A percentile compares a stretch with the other conserved stretches of the same genome.
Conservation (phyloP, 2,797 vertebrate species). For the Sebastolobus alascanus region DNA sequence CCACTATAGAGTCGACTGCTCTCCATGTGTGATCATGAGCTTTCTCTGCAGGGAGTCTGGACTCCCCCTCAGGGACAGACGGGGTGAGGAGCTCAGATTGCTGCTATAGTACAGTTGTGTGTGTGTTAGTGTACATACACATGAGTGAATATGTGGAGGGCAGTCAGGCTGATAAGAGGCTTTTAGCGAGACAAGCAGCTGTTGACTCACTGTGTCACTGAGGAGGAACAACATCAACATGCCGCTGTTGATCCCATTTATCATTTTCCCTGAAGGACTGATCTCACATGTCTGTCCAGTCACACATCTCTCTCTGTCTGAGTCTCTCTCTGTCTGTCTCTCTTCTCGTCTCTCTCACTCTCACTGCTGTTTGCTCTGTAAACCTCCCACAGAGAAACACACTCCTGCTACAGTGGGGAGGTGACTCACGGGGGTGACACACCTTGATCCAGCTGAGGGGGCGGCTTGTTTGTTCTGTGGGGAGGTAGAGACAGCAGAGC, state of each 20-base stretch:
- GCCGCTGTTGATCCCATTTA: slow-evolving; percentile 45
- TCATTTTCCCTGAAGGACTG: slow-evolving; percentile 42
- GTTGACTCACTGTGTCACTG: slow-evolving; percentile 39
- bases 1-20: background rate
- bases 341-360: background rate
- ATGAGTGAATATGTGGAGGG: slow-evolving; percentile 10
- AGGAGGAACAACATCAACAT: slow-evolving; percentile 34
- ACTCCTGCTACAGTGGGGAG: background rate
- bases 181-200: slow-evolving; percentile 30
- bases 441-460: slow-evolving; percentile 5
- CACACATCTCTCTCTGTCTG: background rate
- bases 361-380: background rate
- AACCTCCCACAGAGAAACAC: slow-evolving; percentile 34
- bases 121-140: background rate
- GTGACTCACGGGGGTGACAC: background rate
- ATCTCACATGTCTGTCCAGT: slow-evolving; percentile 1
- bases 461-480: background rate
- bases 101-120: background rate
- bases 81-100: background rate
- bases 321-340: background rate
- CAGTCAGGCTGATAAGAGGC: slow-evolving; percentile 33
- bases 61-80: background rate
- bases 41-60: slow-evolving; percentile 7
- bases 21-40: background rate
- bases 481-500: background rate